Conservation (phyloP, 1,140 invertebrate species). For the Heliothis subflexa region DNA sequence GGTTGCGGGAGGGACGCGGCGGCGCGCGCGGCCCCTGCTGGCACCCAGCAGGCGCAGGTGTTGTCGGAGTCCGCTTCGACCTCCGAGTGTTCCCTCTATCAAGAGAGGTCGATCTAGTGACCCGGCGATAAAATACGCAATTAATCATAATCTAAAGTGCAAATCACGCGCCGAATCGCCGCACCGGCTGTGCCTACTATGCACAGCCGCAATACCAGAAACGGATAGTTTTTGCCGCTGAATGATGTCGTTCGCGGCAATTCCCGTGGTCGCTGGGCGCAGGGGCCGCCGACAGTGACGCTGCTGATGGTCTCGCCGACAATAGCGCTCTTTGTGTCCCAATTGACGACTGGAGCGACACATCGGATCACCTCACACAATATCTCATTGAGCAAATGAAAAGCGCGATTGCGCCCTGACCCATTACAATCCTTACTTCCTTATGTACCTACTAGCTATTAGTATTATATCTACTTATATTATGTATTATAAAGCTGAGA, state of each 20-base stretch:
- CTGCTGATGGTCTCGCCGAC: slow-evolving; percentile 22
- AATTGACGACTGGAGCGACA: slow-evolving; percentile 46
- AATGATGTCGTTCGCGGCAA: not conserved
- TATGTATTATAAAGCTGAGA: too few relatives aligned
- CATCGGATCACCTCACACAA: slow-evolving; percentile 37
- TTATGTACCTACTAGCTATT: not conserved
- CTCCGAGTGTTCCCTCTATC: slow-evolving; percentile 58
- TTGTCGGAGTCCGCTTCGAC: slow-evolving; percentile 63
- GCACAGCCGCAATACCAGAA: slow-evolving; percentile 1
- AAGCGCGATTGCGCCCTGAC: not conserved
- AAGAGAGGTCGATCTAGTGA: slow-evolving; percentile 56
- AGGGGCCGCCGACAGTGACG: slow-evolving; percentile 3
- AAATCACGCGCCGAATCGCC: slow-evolving; percentile 55
- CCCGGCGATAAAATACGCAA: slow-evolving; percentile 53
- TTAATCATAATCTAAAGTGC: slow-evolving; percentile 54
- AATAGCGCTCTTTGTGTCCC: slow-evolving; percentile 51
- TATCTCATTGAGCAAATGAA: slow-evolving; percentile 26
- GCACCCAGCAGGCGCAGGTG: not conserved
- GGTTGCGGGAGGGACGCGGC: not conserved
- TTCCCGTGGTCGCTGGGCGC: not conserved
- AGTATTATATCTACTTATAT: too few relatives aligned
- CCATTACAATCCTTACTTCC: too few relatives aligned
- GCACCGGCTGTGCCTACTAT: not conserved
- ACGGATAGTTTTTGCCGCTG: not conserved
- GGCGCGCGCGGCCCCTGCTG: not conserved